phyloP scores from a whole-genome alignment of 1,140 invertebrate species.

The Drosophila ercepeae region DNA sequence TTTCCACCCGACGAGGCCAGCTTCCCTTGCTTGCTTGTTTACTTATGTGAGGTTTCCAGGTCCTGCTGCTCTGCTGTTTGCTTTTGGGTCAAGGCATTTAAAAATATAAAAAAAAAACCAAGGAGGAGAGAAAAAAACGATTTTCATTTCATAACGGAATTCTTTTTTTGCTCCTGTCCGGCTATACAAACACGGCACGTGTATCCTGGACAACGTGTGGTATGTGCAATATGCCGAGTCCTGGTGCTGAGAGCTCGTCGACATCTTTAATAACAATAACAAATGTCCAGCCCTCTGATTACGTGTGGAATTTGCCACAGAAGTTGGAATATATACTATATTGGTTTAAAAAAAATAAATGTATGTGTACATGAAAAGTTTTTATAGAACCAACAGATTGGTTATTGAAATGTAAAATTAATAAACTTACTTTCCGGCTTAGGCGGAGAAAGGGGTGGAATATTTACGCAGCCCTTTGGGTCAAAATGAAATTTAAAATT shows the following conservation, averaged over 20 bases:
- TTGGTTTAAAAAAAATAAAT: neutral
- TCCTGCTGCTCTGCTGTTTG: slow-evolving; percentile 47
- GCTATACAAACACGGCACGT: slow-evolving; percentile 34
- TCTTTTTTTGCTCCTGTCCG: slow-evolving; percentile 29
- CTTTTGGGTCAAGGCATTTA: slow-evolving; percentile 73
- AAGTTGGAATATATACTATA: neutral
- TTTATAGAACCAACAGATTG: neutral
- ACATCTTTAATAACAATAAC: slow-evolving; percentile 48
- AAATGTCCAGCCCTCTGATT: slow-evolving; percentile 43
- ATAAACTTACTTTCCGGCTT: neutral
- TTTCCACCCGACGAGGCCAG: slow-evolving; percentile 7
- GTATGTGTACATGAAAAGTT: neutral
- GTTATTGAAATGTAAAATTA: neutral
- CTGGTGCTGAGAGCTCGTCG: slow-evolving; percentile 17
- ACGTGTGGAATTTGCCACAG: slow-evolving; percentile 27
- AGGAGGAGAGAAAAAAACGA: slow-evolving; percentile 30
- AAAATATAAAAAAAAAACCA: slow-evolving; percentile 38
- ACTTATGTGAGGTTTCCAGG: slow-evolving; percentile 37
- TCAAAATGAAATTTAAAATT: neutral
- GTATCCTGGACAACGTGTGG: slow-evolving; percentile 48
- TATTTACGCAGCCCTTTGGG: neutral
- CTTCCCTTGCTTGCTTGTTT: slow-evolving; percentile 39
- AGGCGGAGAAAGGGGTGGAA: neutral
- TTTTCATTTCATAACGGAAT: slow-evolving; percentile 74
- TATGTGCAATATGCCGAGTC: slow-evolving; percentile 47